Evolutionary conservation across 2,113 vertebrate genomes (phyloP), one percentile per base, ranked within the genome.

Genomic region (Sitta europaea): DNA sequence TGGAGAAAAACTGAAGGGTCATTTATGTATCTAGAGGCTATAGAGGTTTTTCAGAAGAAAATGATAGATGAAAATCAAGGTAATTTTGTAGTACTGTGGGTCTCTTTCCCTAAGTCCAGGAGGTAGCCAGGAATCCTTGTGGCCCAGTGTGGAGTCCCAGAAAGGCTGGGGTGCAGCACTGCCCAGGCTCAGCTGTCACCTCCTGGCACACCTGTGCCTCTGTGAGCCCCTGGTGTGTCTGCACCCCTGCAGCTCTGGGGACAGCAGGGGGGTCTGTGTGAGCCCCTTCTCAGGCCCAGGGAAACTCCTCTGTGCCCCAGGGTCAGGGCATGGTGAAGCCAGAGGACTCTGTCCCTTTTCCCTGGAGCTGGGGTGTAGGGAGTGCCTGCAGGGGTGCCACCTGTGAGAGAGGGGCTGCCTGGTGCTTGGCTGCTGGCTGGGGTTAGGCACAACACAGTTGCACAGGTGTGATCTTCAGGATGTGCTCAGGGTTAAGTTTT

Each of bases 131-230:
- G 74, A 82, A 43, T 48, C 2, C 1, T 18, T 42, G 29, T 15
- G 42, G 15, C 22, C 38, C 9, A 2, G 12, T 28, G n/a, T 9
- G 58, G 68, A 59, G 38, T n/a, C 45, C 38, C 20, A 24, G 47
- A n/a, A 28, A 5, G 12, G 7, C 51, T 67, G 79, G 31, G 57
- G 7, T 12, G 12, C 17, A 10, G 7, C 12, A 1, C 28, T 72
- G 29, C 35, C 24, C 53, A 25, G 21, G 38, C n/a, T 31, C 63
- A 86, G 38, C 27, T 36, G n/a, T n/a, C 5, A 0, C 4, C 36
- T 14, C 38, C 45, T 36, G 59, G 47, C 28, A 14, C 0, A 0
- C 12, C n/a, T 12, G 24, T 50, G 45, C 17, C 43, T 45, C 28
- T 9, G 33, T 12, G n/a, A 27, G 38, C 23, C 28, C 28, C 48